Conservation (phyloP, 1,140 invertebrate genomes). For the Metopolophium dirhodum region DNA sequence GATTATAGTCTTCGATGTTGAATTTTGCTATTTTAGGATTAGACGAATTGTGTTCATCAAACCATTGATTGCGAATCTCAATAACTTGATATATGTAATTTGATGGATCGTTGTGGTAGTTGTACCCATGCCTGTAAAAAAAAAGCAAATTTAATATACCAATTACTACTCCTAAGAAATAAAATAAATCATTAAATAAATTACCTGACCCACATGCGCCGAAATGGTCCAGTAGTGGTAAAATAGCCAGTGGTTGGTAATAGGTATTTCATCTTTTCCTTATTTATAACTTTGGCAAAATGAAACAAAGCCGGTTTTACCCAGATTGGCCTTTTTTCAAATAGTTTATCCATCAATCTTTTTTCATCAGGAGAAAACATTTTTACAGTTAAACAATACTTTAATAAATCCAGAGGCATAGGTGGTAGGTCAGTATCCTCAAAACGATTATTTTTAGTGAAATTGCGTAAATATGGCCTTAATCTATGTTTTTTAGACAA, state of each 20-base stretch:
- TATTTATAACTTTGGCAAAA: slow-evolving; percentile 55
- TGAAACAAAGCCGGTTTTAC: slow-evolving; percentile 47
- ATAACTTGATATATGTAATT: slow-evolving; percentile 53
- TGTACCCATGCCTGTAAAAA: slow-evolving; percentile 51
- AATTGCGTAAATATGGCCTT: slow-evolving; percentile 45
- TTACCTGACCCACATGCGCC: slow-evolving; percentile 54
- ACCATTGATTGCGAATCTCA: slow-evolving; percentile 46
- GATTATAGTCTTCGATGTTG: slow-evolving; percentile 38
- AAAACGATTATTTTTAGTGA: slow-evolving; percentile 53
- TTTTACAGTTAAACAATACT: slow-evolving; percentile 49
- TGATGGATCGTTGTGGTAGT: slow-evolving; percentile 48
- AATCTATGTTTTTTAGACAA: slow-evolving; percentile 48
- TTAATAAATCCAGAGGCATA: slow-evolving; percentile 46
- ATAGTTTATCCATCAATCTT: slow-evolving; percentile 48
- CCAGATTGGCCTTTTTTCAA: slow-evolving; percentile 54
- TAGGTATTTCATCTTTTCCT: slow-evolving; percentile 54
- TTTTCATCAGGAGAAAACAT: slow-evolving; percentile 55
- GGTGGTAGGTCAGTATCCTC: slow-evolving; percentile 45
- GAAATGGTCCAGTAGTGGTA: slow-evolving; percentile 51
- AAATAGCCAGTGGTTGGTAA: slow-evolving; percentile 52
- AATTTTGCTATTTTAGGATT: slow-evolving; percentile 40
- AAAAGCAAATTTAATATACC: neutral
- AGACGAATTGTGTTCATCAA: slow-evolving; percentile 35
- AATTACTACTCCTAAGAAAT: neutral
- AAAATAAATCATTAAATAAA: neutral